Evolutionary conservation across 2,113 vertebrate genomes (phyloP), one percentile per base, ranked within the genome.

Genomic region (Actinemys pallida): DNA sequence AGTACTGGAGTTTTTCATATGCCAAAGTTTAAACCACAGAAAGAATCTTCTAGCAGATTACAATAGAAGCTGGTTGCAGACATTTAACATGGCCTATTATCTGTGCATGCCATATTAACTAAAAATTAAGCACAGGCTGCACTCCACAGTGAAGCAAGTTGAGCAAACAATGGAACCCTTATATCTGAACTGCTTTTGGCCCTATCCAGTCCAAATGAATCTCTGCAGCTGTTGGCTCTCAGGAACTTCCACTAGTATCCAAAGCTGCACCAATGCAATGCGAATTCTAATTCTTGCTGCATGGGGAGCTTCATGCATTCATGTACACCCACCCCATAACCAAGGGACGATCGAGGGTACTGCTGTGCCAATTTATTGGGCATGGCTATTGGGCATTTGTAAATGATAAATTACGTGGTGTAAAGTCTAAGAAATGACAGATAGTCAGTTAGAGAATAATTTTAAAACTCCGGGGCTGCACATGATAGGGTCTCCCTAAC

Each of bases 1-100:
- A 95, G 94, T 96, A 97, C 96, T 97, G 97, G 94, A 85, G 29
- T 95, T 96, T 95, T 85, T 97, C 97, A 97, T 98, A 98, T 97
- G 97, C 96, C 97, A 98, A 96, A 98, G 97, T 97, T 98, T 98
- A 98, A 98, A 97, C 97, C 97, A 96, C 97, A 97, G 94, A 94
- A 97, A 88, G 94, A 97, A 96, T 95, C 95, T 97, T 97, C 96
- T 96, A 96, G 93, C 89, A 97, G 87, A 97, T 97, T 95, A 72
- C 94, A 93, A 95, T 97, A 97, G 96, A 97, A 95, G 94, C 88
- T 96, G 93, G 87, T 90, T 80, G 90, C 92, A 97, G 96, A 94
- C 97, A 91, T 92, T 93, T 98, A 93, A 97, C 97, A 96, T 10
- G 2, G 89, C 85, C 94, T 92, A 92, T 96, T 97, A 97, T 97